Conservation (phyloP, 2,888 invertebrate genomes). For the Dasysyrphus albostriatus region DNA sequence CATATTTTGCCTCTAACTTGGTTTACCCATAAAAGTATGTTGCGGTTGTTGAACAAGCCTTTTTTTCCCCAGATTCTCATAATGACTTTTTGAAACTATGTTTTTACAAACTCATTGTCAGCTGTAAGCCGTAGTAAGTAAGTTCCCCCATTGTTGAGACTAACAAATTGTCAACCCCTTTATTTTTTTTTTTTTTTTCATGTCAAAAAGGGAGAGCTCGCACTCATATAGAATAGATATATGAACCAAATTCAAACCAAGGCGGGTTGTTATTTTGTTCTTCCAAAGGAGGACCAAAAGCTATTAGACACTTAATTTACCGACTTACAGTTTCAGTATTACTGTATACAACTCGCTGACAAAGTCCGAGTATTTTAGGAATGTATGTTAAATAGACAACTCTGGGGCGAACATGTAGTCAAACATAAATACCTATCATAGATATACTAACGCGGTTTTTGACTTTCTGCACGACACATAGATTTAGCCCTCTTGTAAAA, state of each 20-base stretch:
- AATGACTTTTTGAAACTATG: constrained; percentile 35
- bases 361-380: constrained; percentile 67
- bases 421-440: constrained; percentile 37
- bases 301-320: constrained; percentile 64
- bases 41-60: constrained; percentile 38
- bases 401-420: constrained; percentile 27
- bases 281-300: constrained; percentile 15
- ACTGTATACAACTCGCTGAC: constrained; percentile 20
- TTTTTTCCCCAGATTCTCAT: constrained; percentile 35
- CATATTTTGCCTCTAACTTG: constrained; percentile 11
- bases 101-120: neutral
- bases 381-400: constrained; percentile 71
- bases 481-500: neutral
- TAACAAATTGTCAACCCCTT: constrained; percentile 41
- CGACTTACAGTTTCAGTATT: constrained; percentile 21
- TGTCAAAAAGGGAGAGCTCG: constrained; percentile 8
- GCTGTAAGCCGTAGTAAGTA: constrained; percentile 1
- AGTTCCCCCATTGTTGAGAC: constrained; percentile 25
- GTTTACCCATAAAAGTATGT: constrained; percentile 23
- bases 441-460: constrained; percentile 62
- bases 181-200: neutral
- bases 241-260: neutral
- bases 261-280: constrained; percentile 10
- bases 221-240: neutral
- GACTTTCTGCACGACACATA: neutral